Conservation (phyloP, 2,888 invertebrate species). For the Blomia tropicalis region DNA sequence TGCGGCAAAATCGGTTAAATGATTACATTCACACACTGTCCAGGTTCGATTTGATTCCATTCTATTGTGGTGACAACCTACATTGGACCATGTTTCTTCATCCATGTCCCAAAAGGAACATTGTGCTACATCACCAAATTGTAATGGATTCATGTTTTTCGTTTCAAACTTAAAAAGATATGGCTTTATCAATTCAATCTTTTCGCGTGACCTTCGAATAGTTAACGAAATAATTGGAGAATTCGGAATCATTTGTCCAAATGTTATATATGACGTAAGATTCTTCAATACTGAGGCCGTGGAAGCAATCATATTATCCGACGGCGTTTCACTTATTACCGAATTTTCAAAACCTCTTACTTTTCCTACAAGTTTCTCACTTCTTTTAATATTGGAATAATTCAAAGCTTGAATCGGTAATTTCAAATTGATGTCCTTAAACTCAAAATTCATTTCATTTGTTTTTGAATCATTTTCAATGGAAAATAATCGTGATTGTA, state of each 20-base stretch:
- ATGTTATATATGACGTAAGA: background rate
- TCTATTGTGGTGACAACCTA: background rate
- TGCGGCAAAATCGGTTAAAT: constrained; percentile 10
- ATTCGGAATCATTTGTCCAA: background rate
- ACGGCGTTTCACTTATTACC: background rate
- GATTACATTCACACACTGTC: constrained; percentile 5
- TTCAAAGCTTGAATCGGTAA: background rate
- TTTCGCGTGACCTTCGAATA: background rate
- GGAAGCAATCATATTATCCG: background rate
- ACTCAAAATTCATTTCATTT: background rate
- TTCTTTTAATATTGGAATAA: background rate
- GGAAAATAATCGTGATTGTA: background rate
- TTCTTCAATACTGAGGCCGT: background rate
- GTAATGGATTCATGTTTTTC: background rate
- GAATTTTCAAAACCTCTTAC: too few relatives aligned
- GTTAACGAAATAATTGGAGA: background rate
- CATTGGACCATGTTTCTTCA: background rate
- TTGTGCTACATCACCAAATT: background rate
- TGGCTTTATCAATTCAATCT: background rate
- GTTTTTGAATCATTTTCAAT: background rate
- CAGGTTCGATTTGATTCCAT: background rate
- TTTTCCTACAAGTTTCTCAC: too few relatives aligned
- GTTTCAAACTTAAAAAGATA: background rate
- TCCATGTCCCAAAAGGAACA: constrained; percentile 1
- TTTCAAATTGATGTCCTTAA: background rate